A percentile compares a stretch with the other conserved stretches of the same genome.
These are phyloP conservation scores for Synanthedon andrenaeformis DNA, from an alignment of 2,888 invertebrate species.

Conservation along the genomic window DNA sequence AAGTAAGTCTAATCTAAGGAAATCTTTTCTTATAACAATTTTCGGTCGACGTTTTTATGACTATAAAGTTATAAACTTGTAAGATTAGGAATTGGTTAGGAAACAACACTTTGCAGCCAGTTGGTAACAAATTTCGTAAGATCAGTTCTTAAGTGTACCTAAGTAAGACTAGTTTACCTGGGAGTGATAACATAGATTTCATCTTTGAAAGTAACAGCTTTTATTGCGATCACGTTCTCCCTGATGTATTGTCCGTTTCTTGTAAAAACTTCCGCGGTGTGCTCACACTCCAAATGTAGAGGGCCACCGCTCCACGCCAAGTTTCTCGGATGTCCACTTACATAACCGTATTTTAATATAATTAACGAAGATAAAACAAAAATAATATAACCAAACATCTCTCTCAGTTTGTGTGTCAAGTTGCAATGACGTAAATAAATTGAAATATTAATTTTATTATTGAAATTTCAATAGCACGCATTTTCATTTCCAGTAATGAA, in stretches of 20 bases:
- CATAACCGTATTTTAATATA: slow-evolving; percentile 6
- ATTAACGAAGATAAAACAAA: background rate
- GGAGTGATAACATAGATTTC: slow-evolving; percentile 71
- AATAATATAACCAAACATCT: background rate
- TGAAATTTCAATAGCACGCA: background rate
- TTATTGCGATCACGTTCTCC: slow-evolving; percentile 72
- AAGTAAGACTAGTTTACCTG: slow-evolving; percentile 28
- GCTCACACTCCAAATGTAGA: slow-evolving; percentile 51
- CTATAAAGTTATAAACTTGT: no score
- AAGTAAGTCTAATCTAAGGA: no score
- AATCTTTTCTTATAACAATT: no score
- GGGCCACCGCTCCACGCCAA: slow-evolving; percentile 56
- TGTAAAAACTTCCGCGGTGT: slow-evolving; percentile 61
- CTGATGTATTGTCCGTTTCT: slow-evolving; percentile 62
- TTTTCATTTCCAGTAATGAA: background rate
- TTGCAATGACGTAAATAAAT: background rate
- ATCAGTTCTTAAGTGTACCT: no score
- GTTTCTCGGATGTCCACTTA: slow-evolving; percentile 29
- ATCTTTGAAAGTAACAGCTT: slow-evolving; percentile 67
- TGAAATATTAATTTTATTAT: background rate
- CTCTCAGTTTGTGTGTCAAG: background rate
- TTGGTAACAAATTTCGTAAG: no score
- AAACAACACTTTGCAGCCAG: no score
- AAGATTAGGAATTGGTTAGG: no score
- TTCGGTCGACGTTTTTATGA: no score